phyloP scores from a whole-genome alignment of 2,113 vertebrate species.

The Paramormyrops kingsleyae region DNA sequence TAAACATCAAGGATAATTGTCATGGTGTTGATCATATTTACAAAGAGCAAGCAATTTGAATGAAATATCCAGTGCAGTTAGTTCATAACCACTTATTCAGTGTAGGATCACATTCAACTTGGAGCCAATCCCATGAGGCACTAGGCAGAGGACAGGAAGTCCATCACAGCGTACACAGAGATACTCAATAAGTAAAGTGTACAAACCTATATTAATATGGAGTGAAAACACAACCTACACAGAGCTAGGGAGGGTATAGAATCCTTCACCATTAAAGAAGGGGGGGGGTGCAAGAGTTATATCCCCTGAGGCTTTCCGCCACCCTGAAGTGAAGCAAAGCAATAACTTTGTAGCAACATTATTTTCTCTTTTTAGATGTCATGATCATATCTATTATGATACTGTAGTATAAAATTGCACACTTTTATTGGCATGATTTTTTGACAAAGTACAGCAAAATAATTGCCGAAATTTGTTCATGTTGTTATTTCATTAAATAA shows the following conservation, averaged over 20 bases:
- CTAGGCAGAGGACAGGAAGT: background rate
- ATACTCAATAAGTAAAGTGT: background rate
- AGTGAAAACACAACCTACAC: background rate
- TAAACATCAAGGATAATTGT: background rate
- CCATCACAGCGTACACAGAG: background rate
- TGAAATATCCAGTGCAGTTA: background rate
- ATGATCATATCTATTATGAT: background rate
- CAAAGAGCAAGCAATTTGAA: background rate
- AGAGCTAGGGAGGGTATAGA: background rate
- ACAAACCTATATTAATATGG: background rate
- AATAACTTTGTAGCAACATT: background rate
- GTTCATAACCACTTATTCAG: background rate
- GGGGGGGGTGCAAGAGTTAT: too few species aligned
- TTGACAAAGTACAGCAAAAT: background rate
- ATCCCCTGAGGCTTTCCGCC: background rate
- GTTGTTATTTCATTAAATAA: background rate
- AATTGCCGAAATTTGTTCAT: background rate
- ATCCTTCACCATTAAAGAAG: background rate
- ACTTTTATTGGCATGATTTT: background rate
- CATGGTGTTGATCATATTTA: background rate
- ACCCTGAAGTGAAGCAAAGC: background rate
- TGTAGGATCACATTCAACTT: background rate
- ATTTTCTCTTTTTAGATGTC: background rate
- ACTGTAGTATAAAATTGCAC: background rate
- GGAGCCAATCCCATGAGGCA: background rate